Conservation (phyloP, 2,888 invertebrate genomes). For the Eristalis tenax region DNA sequence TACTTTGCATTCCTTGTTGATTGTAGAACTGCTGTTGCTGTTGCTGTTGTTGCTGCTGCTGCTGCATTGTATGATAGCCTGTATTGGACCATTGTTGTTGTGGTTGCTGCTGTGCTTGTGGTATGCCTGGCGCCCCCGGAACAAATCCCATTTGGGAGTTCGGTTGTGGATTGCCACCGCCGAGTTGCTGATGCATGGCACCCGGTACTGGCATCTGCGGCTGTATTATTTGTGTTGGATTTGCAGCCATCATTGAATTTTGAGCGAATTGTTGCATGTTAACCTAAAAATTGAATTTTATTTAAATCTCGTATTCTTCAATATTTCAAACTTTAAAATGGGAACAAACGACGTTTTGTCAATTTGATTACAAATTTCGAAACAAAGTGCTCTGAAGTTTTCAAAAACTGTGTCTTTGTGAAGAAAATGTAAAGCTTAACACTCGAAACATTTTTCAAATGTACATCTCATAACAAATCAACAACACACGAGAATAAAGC, state of each 20-base stretch:
- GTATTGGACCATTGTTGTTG: slow-evolving; percentile 81
- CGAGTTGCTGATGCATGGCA: slow-evolving; percentile 78
- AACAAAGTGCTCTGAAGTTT: too few relatives aligned
- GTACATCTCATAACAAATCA: not conserved
- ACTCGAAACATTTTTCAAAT: too few relatives aligned
- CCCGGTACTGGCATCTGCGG: slow-evolving; percentile 78
- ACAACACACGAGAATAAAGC: not conserved
- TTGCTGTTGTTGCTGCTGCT: slow-evolving; percentile 74
- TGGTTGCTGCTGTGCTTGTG: slow-evolving; percentile 81
- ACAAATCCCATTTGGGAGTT: slow-evolving; percentile 79
- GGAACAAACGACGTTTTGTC: not conserved
- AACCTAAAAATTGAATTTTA: slow-evolving; percentile 13
- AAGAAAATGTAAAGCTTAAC: too few relatives aligned
- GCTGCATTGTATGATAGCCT: slow-evolving; percentile 78
- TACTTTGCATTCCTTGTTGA: slow-evolving; percentile 80
- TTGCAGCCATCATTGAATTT: slow-evolving; percentile 80
- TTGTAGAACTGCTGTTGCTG: slow-evolving; percentile 77
- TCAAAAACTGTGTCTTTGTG: not conserved
- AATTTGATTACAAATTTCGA: not conserved
- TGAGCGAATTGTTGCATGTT: slow-evolving; percentile 79
- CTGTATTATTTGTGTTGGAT: slow-evolving; percentile 78
- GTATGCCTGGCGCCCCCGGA: slow-evolving; percentile 79
- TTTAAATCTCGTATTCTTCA: not conserved
- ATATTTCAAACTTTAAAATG: not conserved
- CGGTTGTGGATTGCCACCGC: slow-evolving; percentile 77